Evolutionary conservation across 2,113 vertebrate genomes (phyloP).

Genomic region (Corythaeola cristata): DNA sequence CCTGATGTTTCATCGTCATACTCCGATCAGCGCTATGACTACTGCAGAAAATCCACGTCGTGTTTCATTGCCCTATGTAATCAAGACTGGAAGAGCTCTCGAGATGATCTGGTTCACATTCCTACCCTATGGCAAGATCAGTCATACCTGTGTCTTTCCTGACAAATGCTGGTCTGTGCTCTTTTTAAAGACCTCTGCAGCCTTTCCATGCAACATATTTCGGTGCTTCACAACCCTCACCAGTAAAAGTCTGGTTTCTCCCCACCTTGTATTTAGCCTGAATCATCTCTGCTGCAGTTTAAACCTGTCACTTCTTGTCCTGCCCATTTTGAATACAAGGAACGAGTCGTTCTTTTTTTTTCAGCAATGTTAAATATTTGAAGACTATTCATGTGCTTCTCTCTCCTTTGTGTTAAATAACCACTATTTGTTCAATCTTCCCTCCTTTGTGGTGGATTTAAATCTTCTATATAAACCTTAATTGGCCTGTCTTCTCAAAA

Average conservation of each 20-base stretch:
- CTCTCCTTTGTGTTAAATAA: slow-evolving; percentile 11
- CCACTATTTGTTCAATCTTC: not conserved
- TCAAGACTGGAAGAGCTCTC: not conserved
- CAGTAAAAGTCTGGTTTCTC: not conserved
- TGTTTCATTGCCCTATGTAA: slow-evolving; percentile 5
- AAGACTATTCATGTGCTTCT: not conserved
- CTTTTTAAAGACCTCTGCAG: not conserved
- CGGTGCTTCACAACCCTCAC: not conserved
- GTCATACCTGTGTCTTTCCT: not conserved
- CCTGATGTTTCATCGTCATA: not conserved
- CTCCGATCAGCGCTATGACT: not conserved
- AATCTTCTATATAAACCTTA: slow-evolving; percentile 18
- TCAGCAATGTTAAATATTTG: not conserved
- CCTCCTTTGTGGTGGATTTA: not conserved
- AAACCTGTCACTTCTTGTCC: not conserved
- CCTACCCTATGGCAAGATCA: not conserved
- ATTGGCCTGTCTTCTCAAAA: slow-evolving; percentile 42
- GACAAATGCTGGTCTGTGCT: not conserved
- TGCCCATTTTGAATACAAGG: not conserved
- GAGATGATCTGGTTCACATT: not conserved
- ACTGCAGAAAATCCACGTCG: slow-evolving; percentile 16
- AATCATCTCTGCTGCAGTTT: not conserved
- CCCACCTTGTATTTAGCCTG: not conserved
- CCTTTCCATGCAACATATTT: not conserved
- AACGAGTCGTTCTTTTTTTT: not conserved